Percentiles rank a stretch among this genome's conserved stretches.
Evolutionary conservation across 1,140 invertebrate genomes (phyloP).

Genomic region (Zaprionus africanus): DNA sequence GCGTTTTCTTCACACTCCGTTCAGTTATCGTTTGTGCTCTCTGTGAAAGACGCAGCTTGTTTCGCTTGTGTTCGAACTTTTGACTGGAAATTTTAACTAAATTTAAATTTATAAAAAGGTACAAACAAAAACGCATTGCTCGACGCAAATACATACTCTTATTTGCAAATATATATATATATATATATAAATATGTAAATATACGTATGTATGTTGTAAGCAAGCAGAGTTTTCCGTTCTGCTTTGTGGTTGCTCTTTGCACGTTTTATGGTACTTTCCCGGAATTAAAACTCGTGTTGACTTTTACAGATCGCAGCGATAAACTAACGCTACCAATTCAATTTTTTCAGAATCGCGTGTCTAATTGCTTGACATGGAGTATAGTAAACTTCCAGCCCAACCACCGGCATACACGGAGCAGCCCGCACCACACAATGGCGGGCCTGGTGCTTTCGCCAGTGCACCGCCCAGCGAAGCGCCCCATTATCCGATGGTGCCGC

Average conservation of each 20-base stretch:
- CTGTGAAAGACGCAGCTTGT: slow-evolving; percentile 3
- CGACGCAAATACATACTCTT: too few species aligned
- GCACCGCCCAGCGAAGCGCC: slow-evolving; percentile 17
- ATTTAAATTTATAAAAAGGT: neutral
- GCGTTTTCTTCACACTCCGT: neutral
- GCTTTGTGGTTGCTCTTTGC: neutral
- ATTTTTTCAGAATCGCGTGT: neutral
- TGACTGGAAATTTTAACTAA: neutral
- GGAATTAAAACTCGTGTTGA: neutral
- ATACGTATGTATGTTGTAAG: neutral
- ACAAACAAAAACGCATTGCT: neutral
- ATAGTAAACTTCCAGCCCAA: slow-evolving; percentile 4
- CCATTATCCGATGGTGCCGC: neutral
- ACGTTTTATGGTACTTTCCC: slow-evolving; percentile 1
- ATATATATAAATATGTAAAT: neutral
- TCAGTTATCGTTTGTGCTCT: slow-evolving; percentile 6
- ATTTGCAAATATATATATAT: neutral
- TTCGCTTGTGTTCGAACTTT: neutral
- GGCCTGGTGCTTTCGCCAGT: neutral
- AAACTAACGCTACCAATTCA: neutral
- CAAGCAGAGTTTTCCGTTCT: neutral
- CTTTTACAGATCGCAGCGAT: neutral
- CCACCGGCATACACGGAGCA: slow-evolving; percentile 13
- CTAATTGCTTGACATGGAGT: slow-evolving; percentile 14
- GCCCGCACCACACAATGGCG: neutral